These are phyloP conservation scores for Rhinopomastus cyanomelas DNA, from an alignment of 2,113 vertebrate species.

Conservation along the genomic window DNA sequence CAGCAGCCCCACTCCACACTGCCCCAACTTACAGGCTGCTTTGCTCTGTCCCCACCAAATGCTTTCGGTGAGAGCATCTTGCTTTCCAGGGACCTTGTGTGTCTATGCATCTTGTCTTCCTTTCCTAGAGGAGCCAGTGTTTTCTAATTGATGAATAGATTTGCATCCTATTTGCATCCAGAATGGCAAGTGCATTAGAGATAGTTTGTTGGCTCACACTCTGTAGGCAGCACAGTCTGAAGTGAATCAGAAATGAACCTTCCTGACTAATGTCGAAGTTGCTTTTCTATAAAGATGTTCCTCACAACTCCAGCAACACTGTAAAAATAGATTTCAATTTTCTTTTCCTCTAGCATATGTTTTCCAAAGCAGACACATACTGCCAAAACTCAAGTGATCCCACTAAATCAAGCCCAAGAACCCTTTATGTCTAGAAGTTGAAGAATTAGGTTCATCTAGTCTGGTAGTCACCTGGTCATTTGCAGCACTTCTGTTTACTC, in stretches of 20 bases:
- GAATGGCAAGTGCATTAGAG: background rate
- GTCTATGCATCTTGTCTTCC: background rate
- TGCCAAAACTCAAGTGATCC: background rate
- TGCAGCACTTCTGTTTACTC: background rate
- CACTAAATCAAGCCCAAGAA: background rate
- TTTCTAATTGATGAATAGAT: background rate
- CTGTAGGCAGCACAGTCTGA: background rate
- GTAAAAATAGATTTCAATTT: background rate
- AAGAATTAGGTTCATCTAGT: background rate
- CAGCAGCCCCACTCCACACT: fast-evolving
- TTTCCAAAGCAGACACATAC: background rate
- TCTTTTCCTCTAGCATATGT: background rate
- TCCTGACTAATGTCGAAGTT: background rate
- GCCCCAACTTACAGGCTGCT: background rate
- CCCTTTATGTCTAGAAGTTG: background rate
- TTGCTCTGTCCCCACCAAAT: fast-evolving
- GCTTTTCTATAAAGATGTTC: background rate
- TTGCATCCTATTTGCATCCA: background rate
- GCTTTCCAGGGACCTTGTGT: background rate
- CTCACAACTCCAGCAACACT: background rate
- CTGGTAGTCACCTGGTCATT: background rate
- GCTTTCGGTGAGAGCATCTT: background rate
- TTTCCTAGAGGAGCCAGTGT: no score
- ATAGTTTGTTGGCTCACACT: no score
- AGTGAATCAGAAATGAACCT: background rate